Base-by-base conservation (phyloP, 1,140 invertebrate species). In the Whitmania pigra region DNA sequence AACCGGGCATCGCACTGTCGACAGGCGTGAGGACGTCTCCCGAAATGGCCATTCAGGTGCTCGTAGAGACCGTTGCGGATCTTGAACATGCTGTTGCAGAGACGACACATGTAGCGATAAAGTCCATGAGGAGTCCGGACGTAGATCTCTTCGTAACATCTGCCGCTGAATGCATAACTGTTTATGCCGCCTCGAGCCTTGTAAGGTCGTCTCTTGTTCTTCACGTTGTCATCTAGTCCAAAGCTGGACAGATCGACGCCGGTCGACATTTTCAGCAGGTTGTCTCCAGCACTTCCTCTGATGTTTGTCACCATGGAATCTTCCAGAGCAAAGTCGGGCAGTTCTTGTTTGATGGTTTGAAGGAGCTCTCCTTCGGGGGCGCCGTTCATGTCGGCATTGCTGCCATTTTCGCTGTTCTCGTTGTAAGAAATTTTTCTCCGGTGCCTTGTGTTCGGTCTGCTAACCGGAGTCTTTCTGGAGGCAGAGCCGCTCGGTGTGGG, bases 1-100 rank as follows among this genome's bases (percentile, higher is more conserved):
- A 73, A 73, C 18, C 49, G 17, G 22, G 40, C 72, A 17, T 66
- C 72, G 68, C 72, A 73, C 36, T 53, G 43, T 15, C 53, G 53
- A 40, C 72, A 73, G 0, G 36, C 27, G 54, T 73, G 68, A 27
- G 72, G 72, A 22, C 67, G 70, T 54, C 55, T 53, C 18, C 72
- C 72, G 31, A 73, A 68, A 36, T 73, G 72, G 27, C 72, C 67
- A 54, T 73, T 70, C 63, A 73, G 36, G 67, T 73, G 72, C 31
- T 73, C 72, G 68, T 73, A 73, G 15, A 73, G 72, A 27, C 72
- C 67, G 53, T 73, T 73, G 40, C 68, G 43, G 5, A 70, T 60
- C 43, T 73, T 73, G 31, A 73, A 73, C 31, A 70, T 57, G 54
- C 67, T 69, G 67, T 55, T 57, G 68, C 72, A 73, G 53, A 73